phyloP scores from a whole-genome alignment of 1,140 invertebrate genomes.

The Drosophila micromelanica region DNA sequence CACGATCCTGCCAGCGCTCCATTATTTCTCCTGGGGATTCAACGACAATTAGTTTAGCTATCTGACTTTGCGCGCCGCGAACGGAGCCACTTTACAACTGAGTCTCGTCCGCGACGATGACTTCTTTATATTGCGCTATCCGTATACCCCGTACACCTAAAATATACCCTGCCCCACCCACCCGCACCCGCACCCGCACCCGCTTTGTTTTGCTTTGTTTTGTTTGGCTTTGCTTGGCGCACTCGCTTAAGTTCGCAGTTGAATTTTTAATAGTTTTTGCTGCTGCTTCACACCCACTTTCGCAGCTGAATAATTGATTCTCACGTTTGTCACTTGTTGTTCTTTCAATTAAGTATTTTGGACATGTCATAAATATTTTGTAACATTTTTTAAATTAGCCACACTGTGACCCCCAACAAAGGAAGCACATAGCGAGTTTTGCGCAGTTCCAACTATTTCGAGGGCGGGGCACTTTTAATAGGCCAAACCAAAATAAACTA shows the following conservation, averaged over 20 bases:
- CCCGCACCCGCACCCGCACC: too few relatives aligned
- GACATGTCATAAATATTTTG: conserved; percentile 22
- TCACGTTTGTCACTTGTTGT: conserved; percentile 14
- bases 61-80: background rate
- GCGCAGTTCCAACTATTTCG: conserved; percentile 1
- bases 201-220: too few relatives aligned
- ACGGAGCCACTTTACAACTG: conserved; percentile 17
- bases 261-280: conserved; percentile 33
- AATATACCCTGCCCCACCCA: background rate
- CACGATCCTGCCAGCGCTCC: conserved; percentile 86
- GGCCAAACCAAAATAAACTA: too few relatives aligned
- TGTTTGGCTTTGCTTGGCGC: too few relatives aligned
- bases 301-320: conserved; percentile 34
- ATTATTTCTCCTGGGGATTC: conserved; percentile 64
- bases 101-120: background rate
- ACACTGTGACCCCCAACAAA: too few relatives aligned
- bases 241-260: conserved; percentile 9
- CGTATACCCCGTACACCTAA: background rate
- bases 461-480: background rate
- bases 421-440: conserved; percentile 13
- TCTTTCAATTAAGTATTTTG: conserved; percentile 21
- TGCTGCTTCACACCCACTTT: conserved; percentile 4
- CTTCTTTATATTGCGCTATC: conserved; percentile 17
- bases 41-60: background rate
- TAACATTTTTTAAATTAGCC: conserved; percentile 8